These are phyloP conservation scores for Pampusana beccarii DNA, from an alignment of 2,113 vertebrate species.

Conservation along the genomic window DNA sequence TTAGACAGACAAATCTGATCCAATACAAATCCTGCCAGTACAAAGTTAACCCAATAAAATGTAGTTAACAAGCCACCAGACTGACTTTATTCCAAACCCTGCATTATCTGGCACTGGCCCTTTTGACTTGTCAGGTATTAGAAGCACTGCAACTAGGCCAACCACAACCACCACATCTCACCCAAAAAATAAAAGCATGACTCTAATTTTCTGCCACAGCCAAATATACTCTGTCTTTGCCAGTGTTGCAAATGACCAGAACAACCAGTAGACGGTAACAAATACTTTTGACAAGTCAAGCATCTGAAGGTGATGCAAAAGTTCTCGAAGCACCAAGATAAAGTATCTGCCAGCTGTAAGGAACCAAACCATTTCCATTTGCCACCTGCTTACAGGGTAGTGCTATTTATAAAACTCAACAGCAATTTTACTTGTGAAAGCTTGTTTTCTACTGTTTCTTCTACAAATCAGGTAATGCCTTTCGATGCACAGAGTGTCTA, in stretches of 20 bases:
- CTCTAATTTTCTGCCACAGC: background rate
- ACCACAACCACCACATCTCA: background rate
- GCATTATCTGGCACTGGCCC: background rate
- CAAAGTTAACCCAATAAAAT: background rate
- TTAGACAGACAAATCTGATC: background rate
- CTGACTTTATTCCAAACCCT: background rate
- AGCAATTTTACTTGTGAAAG: background rate
- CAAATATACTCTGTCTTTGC: background rate
- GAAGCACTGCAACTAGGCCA: background rate
- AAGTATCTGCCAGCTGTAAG: background rate
- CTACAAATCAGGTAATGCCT: background rate
- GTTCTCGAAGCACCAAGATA: fast-evolving
- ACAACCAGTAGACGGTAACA: background rate
- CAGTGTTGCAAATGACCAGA: background rate
- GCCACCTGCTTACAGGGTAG: background rate
- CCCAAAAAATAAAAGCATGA: background rate
- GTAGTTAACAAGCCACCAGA: background rate
- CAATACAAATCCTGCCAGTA: background rate
- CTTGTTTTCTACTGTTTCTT: background rate
- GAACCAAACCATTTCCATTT: background rate
- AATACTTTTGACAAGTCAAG: background rate
- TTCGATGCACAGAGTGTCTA: background rate
- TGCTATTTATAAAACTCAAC: background rate
- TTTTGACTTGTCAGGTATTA: background rate
- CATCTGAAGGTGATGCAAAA: background rate